These are phyloP conservation scores for Nysson spinosus DNA, from an alignment of 2,888 invertebrate species.

Conservation along the genomic window DNA sequence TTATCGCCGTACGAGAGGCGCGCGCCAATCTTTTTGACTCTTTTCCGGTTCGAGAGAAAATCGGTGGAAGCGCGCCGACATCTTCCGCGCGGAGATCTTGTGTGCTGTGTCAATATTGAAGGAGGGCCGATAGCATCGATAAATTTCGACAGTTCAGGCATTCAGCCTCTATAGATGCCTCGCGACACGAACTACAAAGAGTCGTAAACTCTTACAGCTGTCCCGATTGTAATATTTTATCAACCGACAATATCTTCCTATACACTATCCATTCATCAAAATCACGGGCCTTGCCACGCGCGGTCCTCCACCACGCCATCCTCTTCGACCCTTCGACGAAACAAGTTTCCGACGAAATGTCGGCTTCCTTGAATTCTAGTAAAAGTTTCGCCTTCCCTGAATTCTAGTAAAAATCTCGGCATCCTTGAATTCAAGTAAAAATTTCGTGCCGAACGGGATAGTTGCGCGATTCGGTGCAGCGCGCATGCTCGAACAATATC, in stretches of 20 bases:
- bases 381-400: too few species aligned
- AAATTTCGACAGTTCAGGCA: conserved; percentile 71
- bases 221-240: conserved; percentile 44
- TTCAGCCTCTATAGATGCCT: conserved; percentile 48
- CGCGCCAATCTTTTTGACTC: neutral
- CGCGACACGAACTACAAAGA: conserved; percentile 53
- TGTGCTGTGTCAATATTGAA: conserved; percentile 64
- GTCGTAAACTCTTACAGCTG: conserved; percentile 66
- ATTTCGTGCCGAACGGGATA: neutral
- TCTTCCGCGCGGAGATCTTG: conserved; percentile 25
- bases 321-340: neutral
- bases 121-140: conserved; percentile 55
- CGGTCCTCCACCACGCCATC: neutral
- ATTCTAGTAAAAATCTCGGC: too few species aligned
- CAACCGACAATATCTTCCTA: conserved; percentile 30
- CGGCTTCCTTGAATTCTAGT: too few species aligned
- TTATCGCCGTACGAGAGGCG: conserved; percentile 16
- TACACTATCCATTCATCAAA: conserved; percentile 49
- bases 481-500: neutral
- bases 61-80: conserved; percentile 36
- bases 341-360: neutral
- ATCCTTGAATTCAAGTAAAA: too few species aligned
- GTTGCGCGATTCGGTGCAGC: neutral
- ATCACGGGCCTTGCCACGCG: conserved; percentile 28
- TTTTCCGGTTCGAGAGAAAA: neutral